phyloP scores from a whole-genome alignment of 2,888 invertebrate species.

The Nomada lathburiana region DNA sequence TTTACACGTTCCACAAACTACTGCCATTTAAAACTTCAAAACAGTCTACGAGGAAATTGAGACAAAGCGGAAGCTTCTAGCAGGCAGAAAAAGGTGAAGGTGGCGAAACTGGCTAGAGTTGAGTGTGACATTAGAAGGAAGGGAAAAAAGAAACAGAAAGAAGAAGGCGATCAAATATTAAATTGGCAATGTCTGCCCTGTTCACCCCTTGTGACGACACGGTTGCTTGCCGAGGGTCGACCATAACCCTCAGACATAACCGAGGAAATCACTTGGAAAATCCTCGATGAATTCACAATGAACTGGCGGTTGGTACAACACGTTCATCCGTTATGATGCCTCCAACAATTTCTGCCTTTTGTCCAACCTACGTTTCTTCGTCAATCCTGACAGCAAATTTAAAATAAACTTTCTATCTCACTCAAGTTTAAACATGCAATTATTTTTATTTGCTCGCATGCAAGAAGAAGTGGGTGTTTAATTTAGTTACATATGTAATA shows the following conservation, averaged over 20 bases:
- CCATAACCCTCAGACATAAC: conserved; percentile 75
- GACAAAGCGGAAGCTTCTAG: neutral
- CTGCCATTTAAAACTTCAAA: conserved; percentile 6
- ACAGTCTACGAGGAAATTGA: neutral
- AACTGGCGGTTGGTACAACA: conserved; percentile 70
- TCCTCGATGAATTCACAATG: conserved; percentile 79
- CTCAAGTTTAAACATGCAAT: neutral
- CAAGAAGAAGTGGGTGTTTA: neutral
- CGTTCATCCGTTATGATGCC: conserved; percentile 70
- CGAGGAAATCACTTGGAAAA: conserved; percentile 80
- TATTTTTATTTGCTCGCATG: neutral
- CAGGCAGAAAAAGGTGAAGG: neutral
- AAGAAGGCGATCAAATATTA: conserved; percentile 68
- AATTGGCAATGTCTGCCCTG: conserved; percentile 67
- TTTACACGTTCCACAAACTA: neutral
- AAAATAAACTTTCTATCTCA: neutral
- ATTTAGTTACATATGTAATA: neutral
- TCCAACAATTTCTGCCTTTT: conserved; percentile 54
- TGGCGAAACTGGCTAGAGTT: neutral
- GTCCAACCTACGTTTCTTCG: neutral
- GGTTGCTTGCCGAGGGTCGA: conserved; percentile 60
- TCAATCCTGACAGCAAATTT: neutral
- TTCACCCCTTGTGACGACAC: conserved; percentile 59
- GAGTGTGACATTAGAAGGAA: conserved; percentile 27
- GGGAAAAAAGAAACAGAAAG: conserved; percentile 24